phyloP scores from a whole-genome alignment of 2,113 vertebrate genomes.

The Aplodontia rufa region DNA sequence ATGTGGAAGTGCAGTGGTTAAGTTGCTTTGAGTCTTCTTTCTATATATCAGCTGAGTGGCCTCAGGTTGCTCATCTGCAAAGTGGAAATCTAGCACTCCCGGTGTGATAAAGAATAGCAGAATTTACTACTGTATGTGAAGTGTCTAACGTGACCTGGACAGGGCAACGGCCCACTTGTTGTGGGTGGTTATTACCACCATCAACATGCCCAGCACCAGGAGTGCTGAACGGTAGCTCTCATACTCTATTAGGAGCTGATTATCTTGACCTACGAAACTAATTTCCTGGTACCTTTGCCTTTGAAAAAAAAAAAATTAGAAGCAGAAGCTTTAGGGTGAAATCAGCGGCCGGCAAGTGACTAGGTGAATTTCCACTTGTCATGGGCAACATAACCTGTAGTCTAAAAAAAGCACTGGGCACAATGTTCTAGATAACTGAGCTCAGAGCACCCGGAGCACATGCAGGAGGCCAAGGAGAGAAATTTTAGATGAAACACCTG shows the following conservation, averaged over 20 bases:
- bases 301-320: background rate
- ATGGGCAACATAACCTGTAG: background rate
- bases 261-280: background rate
- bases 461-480: background rate
- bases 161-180: rapidly evolving
- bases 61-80: background rate
- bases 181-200: background rate
- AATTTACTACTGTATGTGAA: background rate
- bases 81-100: background rate
- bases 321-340: background rate
- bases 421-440: slow-evolving; percentile 25
- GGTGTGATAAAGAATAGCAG: background rate
- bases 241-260: background rate
- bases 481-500: background rate
- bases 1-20: background rate
- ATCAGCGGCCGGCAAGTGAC: background rate
- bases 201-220: background rate
- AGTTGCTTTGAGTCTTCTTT: background rate
- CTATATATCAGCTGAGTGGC: background rate
- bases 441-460: background rate
- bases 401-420: background rate
- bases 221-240: background rate
- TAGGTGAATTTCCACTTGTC: background rate
- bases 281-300: background rate
- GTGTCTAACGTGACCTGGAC: background rate